Evolutionary conservation across 2,113 vertebrate genomes (phyloP).

Genomic region (Elachura formosa): DNA sequence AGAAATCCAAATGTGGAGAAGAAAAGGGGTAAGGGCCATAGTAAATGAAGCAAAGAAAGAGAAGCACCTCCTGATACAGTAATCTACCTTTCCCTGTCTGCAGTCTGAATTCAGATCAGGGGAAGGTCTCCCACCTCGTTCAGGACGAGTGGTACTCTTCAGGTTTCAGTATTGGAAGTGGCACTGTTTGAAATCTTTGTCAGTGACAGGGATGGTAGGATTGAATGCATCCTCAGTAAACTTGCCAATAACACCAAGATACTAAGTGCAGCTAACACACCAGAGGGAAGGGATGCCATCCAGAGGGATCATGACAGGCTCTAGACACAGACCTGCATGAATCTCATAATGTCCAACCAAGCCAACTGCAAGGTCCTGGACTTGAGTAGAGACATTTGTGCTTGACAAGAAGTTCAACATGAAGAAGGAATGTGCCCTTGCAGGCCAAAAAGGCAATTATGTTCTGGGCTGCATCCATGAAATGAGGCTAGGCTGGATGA

Average conservation of each 20-base stretch:
- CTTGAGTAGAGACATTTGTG: fast-evolving
- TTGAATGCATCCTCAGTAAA: too few species aligned
- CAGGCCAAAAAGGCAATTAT: background rate
- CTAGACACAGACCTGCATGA: fast-evolving
- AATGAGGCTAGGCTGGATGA: background rate
- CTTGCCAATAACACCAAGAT: background rate
- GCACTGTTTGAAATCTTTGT: background rate
- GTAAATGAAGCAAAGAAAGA: background rate
- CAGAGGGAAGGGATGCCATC: background rate
- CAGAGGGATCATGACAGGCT: background rate
- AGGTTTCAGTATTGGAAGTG: background rate
- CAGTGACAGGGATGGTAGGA: background rate
- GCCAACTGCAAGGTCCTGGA: background rate
- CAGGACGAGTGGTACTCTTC: background rate
- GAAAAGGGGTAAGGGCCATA: fast-evolving
- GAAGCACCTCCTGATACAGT: fast-evolving
- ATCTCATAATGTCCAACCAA: too few species aligned
- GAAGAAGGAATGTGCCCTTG: fast-evolving
- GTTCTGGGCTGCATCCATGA: background rate
- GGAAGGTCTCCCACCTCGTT: fast-evolving
- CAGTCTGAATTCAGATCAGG: background rate
- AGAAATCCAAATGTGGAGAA: background rate
- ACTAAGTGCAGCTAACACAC: background rate
- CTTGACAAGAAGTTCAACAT: background rate
- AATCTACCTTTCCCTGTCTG: background rate